Evolutionary conservation across 2,888 invertebrate species (phyloP).

Genomic region (Tribolium freemani): DNA sequence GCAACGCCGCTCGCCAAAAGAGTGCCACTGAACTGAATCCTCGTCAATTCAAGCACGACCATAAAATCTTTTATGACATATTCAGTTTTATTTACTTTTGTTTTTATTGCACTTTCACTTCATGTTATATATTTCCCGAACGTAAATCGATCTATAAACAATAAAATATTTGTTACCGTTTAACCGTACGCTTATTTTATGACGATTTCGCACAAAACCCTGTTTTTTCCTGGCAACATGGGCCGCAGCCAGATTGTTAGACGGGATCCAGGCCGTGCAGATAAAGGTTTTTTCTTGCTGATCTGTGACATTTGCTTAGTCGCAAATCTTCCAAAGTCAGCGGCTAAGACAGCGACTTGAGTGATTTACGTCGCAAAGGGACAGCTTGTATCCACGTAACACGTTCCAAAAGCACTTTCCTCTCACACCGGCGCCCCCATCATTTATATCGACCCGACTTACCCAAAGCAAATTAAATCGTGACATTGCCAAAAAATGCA

Average conservation of each 20-base stretch:
- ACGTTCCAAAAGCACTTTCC: slow-evolving; percentile 30
- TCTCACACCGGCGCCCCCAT: slow-evolving; percentile 9
- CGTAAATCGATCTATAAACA: slow-evolving; percentile 49
- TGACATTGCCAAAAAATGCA: slow-evolving; percentile 4
- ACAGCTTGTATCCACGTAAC: slow-evolving; percentile 52
- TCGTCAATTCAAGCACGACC: slow-evolving; percentile 28
- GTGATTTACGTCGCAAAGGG: slow-evolving; percentile 67
- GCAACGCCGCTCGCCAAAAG: slow-evolving; percentile 6
- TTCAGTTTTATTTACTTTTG: slow-evolving; percentile 51
- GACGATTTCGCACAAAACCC: slow-evolving; percentile 3
- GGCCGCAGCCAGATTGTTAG: slow-evolving; percentile 43
- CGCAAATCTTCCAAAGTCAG: slow-evolving; percentile 69
- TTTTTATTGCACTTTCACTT: slow-evolving; percentile 50
- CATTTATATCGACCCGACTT: slow-evolving; percentile 22
- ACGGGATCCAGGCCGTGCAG: slow-evolving; percentile 45
- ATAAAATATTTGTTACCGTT: slow-evolving; percentile 48
- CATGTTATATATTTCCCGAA: slow-evolving; percentile 40
- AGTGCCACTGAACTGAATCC: slow-evolving; percentile 23
- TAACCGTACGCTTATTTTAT: slow-evolving; percentile 25
- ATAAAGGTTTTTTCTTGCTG: slow-evolving; percentile 62
- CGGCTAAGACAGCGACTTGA: slow-evolving; percentile 66
- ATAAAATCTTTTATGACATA: slow-evolving; percentile 51
- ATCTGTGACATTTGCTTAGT: slow-evolving; percentile 68
- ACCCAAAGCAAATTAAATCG: not conserved
- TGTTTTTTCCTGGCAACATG: not conserved